Evolutionary conservation across 2,888 invertebrate species (phyloP), one percentile per base, ranked within the genome.

Genomic region (Pyrochroa serraticornis): DNA sequence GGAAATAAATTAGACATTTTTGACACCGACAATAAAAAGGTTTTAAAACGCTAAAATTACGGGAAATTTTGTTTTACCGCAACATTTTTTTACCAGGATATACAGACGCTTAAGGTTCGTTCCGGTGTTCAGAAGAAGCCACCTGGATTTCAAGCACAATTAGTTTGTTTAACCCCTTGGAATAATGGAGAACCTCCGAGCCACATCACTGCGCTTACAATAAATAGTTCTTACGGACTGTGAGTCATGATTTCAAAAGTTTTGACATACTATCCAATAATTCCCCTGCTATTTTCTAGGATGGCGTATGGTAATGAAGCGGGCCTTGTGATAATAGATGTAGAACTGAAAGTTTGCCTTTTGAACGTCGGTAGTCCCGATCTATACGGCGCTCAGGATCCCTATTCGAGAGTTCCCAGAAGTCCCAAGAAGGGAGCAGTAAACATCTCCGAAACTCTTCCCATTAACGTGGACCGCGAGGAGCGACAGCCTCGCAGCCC

Each of bases 161-260:
- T 99, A 66, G 93, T 97, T 68, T 97, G 97, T 80, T 83, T 97
- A 75, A 93, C 97, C 72, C 90, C 89, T 47, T 92, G 92, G 82
- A 83, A 85, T 62, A 88, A 87, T 72, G 88, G 88, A 41, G 87
- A 89, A 81, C 87, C 91, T 72, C 89, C 96, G 70, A 89, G 92
- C 80, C 88, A 88, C 78, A 89, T 98, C 76, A 89, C 94, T 69
- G 88, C 95, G 66, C 87, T 98, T 76, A 90, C 93, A 72, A 86
- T 99, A 80, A 97, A 97, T 83, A 96, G 97, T 71, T 93, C 93
- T 56, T 97, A 95, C 82, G 97, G 97, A 81, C 86, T 99, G 97
- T 97, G 83, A 91, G 94, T 89, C 69, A 41, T 35, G 34, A 32
- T 12, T 5, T 36, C n/a, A 6, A 36, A 7, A 33, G 38, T 7